phyloP scores from a whole-genome alignment of 1,140 invertebrate species.

The Sarcophaga bullata region DNA sequence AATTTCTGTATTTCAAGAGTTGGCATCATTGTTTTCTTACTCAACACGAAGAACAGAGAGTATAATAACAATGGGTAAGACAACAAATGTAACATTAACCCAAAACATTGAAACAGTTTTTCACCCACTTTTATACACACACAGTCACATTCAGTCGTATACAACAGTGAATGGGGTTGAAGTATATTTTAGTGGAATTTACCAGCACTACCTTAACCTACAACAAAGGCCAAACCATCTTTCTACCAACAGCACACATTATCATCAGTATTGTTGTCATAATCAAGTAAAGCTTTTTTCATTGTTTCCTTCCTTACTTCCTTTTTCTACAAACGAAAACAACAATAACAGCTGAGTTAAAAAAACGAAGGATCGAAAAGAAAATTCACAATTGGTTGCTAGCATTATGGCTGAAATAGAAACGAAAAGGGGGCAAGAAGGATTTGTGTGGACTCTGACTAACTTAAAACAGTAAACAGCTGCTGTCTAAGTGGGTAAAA shows the following conservation, averaged over 20 bases:
- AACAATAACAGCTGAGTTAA: not conserved
- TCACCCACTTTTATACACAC: not conserved
- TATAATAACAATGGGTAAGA: not conserved
- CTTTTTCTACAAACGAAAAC: no score
- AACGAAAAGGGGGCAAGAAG: no score
- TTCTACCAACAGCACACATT: not conserved
- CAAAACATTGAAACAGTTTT: slow-evolving; percentile 36
- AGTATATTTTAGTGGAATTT: no score
- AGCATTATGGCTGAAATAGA: not conserved
- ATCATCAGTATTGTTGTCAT: not conserved
- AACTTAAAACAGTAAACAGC: no score
- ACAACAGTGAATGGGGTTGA: not conserved
- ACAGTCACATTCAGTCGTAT: not conserved
- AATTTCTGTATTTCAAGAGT: no score
- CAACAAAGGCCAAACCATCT: not conserved
- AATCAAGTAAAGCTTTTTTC: not conserved
- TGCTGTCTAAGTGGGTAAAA: no score
- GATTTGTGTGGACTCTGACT: no score
- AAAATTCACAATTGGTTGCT: slow-evolving; percentile 2
- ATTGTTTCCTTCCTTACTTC: not conserved
- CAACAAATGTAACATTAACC: slow-evolving; percentile 35
- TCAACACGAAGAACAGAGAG: no score
- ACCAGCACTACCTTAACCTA: not conserved
- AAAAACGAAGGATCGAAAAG: not conserved
- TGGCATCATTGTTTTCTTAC: no score